Percentiles rank a stretch among this genome's conserved stretches.
Conservation (phyloP, 2,797 vertebrate species). For the Microctenopoma stevenorrisi region DNA sequence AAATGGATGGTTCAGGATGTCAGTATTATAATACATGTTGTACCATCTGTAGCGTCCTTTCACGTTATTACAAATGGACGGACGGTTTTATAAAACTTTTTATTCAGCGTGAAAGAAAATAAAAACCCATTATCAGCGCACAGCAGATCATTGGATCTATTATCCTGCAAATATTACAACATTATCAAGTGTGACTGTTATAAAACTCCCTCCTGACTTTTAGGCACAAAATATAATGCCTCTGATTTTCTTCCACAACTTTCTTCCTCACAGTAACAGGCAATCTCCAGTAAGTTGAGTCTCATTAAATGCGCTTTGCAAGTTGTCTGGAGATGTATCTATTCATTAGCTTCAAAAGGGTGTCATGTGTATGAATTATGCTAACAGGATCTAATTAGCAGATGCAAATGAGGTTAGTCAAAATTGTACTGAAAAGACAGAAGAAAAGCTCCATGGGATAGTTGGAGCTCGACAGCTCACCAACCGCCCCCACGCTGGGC, state of each 20-base stretch:
- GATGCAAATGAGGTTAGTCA: conserved; percentile 90
- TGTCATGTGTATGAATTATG: conserved; percentile 92
- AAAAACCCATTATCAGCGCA: conserved; percentile 38
- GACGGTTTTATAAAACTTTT: conserved; percentile 49
- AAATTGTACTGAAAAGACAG: conserved; percentile 85
- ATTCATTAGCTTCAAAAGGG: conserved; percentile 90
- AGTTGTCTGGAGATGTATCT: conserved; percentile 89
- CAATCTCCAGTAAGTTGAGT: conserved; percentile 73
- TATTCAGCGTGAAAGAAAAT: conserved; percentile 65
- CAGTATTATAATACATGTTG: conserved; percentile 44
- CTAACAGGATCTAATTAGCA: conserved; percentile 91
- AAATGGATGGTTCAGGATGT: conserved; percentile 41
- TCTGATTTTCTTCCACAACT: conserved; percentile 62
- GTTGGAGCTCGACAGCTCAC: conserved; percentile 88
- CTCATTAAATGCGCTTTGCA: conserved; percentile 84
- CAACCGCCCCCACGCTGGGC: conserved; percentile 87
- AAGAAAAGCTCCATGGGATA: conserved; percentile 90
- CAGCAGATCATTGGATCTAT: conserved; percentile 16
- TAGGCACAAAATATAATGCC: conserved; percentile 54
- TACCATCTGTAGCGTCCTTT: conserved; percentile 63
- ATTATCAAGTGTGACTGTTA: conserved; percentile 51
- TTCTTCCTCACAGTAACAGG: conserved; percentile 55
- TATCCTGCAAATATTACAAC: conserved; percentile 31
- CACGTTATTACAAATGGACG: conserved; percentile 43
- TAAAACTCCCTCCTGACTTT: conserved; percentile 53